These are phyloP conservation scores for Episyrphus balteatus DNA, from an alignment of 1,140 invertebrate genomes.

Conservation along the genomic window DNA sequence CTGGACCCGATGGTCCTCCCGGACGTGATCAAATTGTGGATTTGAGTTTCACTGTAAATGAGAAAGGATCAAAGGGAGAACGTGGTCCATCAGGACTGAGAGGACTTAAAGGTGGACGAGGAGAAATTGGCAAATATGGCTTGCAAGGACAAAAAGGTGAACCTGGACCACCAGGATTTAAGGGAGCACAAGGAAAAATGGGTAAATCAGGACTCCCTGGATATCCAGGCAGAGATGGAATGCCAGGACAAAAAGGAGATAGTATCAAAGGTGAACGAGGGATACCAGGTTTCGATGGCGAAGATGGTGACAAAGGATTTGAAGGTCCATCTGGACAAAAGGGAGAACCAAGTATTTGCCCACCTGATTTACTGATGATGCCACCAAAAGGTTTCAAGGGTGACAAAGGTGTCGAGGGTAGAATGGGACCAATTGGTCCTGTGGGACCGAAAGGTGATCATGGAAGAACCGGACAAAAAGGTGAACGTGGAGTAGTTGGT, in stretches of 20 bases:
- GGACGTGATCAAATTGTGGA: slow-evolving; percentile 48
- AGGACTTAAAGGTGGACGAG: slow-evolving; percentile 41
- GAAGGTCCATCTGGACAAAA: slow-evolving; percentile 44
- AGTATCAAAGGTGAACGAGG: slow-evolving; percentile 51
- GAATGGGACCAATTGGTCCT: slow-evolving; percentile 44
- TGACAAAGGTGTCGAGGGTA: slow-evolving; percentile 48
- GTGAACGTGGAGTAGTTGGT: slow-evolving; percentile 51
- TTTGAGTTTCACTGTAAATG: slow-evolving; percentile 37
- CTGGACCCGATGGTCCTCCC: slow-evolving; percentile 46
- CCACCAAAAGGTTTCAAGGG: slow-evolving; percentile 34
- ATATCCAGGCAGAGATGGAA: slow-evolving; percentile 53
- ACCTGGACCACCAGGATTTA: slow-evolving; percentile 46
- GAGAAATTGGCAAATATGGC: slow-evolving; percentile 29
- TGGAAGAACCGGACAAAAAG: slow-evolving; percentile 46
- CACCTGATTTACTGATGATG: slow-evolving; percentile 10
- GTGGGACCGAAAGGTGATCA: slow-evolving; percentile 45
- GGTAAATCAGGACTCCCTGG: slow-evolving; percentile 59
- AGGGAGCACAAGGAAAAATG: slow-evolving; percentile 43
- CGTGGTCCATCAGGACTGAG: slow-evolving; percentile 38
- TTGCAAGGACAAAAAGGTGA: slow-evolving; percentile 31
- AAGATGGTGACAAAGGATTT: slow-evolving; percentile 46
- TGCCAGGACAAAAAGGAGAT: slow-evolving; percentile 52
- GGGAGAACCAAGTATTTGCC: slow-evolving; percentile 49
- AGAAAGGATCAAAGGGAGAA: slow-evolving; percentile 47
- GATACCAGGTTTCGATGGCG: slow-evolving; percentile 42